These are phyloP conservation scores for Sanderia malayensis DNA, from an alignment of 30 jellyfish, hydroid and myxozoan genomes.

Conservation along the genomic window DNA sequence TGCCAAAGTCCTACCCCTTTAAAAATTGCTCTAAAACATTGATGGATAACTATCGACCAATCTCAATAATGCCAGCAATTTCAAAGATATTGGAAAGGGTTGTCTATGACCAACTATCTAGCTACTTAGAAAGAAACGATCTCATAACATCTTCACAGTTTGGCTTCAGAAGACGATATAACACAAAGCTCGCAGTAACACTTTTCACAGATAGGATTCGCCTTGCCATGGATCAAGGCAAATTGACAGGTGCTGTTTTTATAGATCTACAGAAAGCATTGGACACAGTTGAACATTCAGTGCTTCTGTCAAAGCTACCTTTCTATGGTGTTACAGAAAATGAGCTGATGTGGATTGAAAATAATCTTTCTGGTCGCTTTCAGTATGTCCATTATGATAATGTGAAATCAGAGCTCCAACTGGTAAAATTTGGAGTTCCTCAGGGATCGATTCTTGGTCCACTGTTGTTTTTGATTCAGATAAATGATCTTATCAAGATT, in stretches of 20 bases:
- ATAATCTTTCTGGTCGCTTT: conserved; percentile 38
- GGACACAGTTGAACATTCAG: conserved; percentile 49
- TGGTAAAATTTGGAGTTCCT: conserved; percentile 61
- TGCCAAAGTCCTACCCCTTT: conserved; percentile 64
- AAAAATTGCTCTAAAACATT: conserved; percentile 33
- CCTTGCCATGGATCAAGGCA: conserved; percentile 56
- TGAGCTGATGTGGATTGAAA: conserved; percentile 53
- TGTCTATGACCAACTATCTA: conserved; percentile 47
- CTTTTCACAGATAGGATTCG: conserved; percentile 52
- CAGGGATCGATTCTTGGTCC: conserved; percentile 77
- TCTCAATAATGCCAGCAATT: conserved; percentile 56
- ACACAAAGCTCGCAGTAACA: conserved; percentile 60
- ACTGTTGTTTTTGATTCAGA: conserved; percentile 52
- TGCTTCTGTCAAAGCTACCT: conserved; percentile 56
- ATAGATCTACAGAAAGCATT: conserved; percentile 53
- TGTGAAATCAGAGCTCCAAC: conserved; percentile 44
- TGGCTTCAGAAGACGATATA: conserved; percentile 48
- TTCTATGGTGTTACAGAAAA: conserved; percentile 47
- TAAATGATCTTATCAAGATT: conserved; percentile 34
- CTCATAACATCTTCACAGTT: conserved; percentile 47
- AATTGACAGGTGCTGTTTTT: conserved; percentile 54
- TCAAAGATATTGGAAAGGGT: conserved; percentile 52
- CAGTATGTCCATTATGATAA: conserved; percentile 48
- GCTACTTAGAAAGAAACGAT: conserved; percentile 53
- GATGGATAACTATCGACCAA: conserved; percentile 59